Conservation (phyloP, 2,113 vertebrate genomes). For the Entelurus aequoreus region DNA sequence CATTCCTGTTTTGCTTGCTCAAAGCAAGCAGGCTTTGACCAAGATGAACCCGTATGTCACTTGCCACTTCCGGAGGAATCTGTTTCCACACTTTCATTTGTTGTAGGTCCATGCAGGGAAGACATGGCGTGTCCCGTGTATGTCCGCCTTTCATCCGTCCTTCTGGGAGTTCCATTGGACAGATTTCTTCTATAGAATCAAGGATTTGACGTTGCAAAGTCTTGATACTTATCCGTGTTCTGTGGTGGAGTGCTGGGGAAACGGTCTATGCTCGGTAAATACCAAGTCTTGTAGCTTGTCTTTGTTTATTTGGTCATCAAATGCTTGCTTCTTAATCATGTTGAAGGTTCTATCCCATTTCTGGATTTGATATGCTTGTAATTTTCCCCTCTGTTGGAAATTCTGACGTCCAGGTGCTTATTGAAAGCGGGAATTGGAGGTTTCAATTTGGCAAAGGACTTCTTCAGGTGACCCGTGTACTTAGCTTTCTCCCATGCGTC, state of each 20-base stretch:
- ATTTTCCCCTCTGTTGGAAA: background rate
- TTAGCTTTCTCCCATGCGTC: constrained; percentile 13
- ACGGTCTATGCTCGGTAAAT: constrained; percentile 43
- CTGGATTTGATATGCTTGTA: background rate
- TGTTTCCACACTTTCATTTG: constrained; percentile 62
- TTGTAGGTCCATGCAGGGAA: constrained; percentile 37
- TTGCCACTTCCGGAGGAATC: constrained; percentile 59
- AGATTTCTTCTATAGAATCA: constrained; percentile 16
- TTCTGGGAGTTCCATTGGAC: constrained; percentile 9
- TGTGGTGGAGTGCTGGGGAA: constrained; percentile 13
- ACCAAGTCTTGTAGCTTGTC: background rate
- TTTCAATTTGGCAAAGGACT: constrained; percentile 7
- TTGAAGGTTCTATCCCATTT: background rate
- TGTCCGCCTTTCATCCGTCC: constrained; percentile 8
- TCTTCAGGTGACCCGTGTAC: constrained; percentile 44
- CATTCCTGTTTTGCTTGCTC: too few species aligned
- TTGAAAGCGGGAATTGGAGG: constrained; percentile 24
- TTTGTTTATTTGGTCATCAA: background rate
- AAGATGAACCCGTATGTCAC: constrained; percentile 63
- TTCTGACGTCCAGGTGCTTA: constrained; percentile 13
- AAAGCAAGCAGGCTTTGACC: background rate
- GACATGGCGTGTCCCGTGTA: constrained; percentile 9
- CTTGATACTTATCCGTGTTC: constrained; percentile 11
- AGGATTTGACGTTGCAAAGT: constrained; percentile 15
- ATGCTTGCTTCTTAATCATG: constrained; percentile 10